Evolutionary conservation across 2,113 vertebrate genomes (phyloP).

Genomic region (Hypocryptadius cinnamomeus): DNA sequence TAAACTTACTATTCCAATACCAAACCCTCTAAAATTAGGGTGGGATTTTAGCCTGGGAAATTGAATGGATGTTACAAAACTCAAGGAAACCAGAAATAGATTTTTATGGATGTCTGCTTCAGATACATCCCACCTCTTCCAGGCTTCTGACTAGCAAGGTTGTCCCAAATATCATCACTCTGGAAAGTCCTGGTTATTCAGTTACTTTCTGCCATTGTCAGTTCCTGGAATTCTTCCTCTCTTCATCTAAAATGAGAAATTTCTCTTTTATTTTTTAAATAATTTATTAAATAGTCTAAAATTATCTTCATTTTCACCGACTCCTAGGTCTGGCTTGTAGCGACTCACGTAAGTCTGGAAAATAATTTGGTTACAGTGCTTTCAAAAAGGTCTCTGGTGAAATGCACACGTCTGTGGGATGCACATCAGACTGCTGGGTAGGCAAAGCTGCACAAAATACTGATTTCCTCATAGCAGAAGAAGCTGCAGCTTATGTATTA

Average conservation of each 20-base stretch:
- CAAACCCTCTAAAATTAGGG: not conserved
- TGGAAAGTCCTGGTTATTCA: not conserved
- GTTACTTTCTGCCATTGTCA: not conserved
- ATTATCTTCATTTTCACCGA: not conserved
- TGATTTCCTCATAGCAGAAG: not conserved
- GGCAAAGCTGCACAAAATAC: not conserved
- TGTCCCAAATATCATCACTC: not conserved
- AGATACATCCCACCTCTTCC: not conserved
- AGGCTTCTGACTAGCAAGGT: not conserved
- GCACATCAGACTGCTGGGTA: not conserved
- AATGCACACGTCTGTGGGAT: conserved; percentile 38
- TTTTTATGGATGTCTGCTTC: not conserved
- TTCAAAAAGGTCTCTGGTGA: conserved; percentile 54
- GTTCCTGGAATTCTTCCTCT: not conserved
- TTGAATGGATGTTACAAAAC: not conserved
- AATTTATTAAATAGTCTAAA: not conserved
- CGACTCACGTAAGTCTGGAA: not conserved
- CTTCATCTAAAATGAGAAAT: not conserved
- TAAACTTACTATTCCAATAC: not conserved
- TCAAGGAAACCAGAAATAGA: not conserved
- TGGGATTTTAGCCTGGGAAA: not conserved
- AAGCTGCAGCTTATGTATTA: not conserved
- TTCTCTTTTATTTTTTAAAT: not conserved
- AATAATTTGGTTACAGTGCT: conserved; percentile 69
- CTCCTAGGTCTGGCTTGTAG: not conserved